Base-by-base conservation (phyloP, 2,888 invertebrate species). In the Aplocera efformata region DNA sequence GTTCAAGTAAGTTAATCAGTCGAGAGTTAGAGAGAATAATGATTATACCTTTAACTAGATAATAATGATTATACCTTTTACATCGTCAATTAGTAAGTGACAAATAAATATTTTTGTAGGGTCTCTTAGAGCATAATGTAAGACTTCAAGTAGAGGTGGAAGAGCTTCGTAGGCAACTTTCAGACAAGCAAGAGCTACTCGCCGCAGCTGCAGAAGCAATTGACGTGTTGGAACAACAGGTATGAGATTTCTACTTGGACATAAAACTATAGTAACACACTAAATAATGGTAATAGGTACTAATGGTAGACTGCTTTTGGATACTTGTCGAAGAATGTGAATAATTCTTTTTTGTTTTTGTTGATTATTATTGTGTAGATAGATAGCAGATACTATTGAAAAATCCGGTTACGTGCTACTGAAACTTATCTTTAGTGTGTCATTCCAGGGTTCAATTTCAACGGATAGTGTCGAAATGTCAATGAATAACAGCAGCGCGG, bases 161-260 rank as follows among this genome's bases (percentile, higher is more conserved):
- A 71, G 92, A 93, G 64, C 69, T 95, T 43, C 91, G 91, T 52
- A 92, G 94, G 59, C 95, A 96, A 58, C 73, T 96, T 1, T 88
- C 90, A 31, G 94, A 96, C 67, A 96, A 96, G 75, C 95, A 96
- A 67, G 94, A 94, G 63, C 88, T 97, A 46, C 88, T 97, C 10
- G 93, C 93, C 58, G 94, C 96, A 56, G 97, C 97, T 0, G 95
- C 95, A 3, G 93, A 93, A 73, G 96, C 95, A 0, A 92, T 96
- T 65, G 93, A 94, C 56, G 88, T 94, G 23, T 90, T 94, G 63
- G 95, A 95, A 60, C 90, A 86, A 60, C 85, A 86, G 76, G 88
- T 83, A 47, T 5, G 21, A 25, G 20, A 4, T 20, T 3, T 20
- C 20, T 20, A 5, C 3, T 20, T 20, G 6, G 6, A n/a, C n/a